These are phyloP conservation scores for Drosophila teissieri DNA, from an alignment of 1,140 invertebrate genomes.

Conservation along the genomic window DNA sequence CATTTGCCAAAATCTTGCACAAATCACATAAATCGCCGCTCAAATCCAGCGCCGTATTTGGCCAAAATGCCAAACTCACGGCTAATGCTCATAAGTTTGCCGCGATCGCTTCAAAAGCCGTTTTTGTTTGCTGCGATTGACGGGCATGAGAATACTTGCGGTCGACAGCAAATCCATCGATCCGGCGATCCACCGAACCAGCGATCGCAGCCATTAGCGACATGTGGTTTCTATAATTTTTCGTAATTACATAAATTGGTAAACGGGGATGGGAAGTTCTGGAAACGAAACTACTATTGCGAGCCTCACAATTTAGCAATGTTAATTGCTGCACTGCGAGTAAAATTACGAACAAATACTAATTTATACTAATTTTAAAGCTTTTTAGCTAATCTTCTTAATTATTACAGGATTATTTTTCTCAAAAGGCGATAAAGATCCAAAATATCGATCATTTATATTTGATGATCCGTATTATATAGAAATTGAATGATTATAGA, in stretches of 20 bases:
- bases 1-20: conserved; percentile 77
- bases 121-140: conserved; percentile 50
- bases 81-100: conserved; percentile 76
- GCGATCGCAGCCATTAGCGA: conserved; percentile 53
- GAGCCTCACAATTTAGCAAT: conserved; percentile 59
- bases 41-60: conserved; percentile 72
- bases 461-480: no score
- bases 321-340: conserved; percentile 39
- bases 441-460: no score
- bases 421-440: no score
- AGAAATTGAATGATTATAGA: no score
- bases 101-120: conserved; percentile 30
- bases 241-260: conserved; percentile 64
- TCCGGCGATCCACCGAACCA: conserved; percentile 45
- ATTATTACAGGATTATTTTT: no score
- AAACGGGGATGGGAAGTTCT: conserved; percentile 49
- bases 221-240: conserved; percentile 64
- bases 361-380: neutral
- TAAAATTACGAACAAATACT: neutral
- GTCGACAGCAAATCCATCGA: conserved; percentile 64
- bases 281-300: conserved; percentile 40
- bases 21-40: conserved; percentile 80
- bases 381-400: no score
- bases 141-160: conserved; percentile 75
- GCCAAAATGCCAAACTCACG: conserved; percentile 76